Evolutionary conservation across 2,113 vertebrate species (phyloP).

Genomic region (Trinectes maculatus): DNA sequence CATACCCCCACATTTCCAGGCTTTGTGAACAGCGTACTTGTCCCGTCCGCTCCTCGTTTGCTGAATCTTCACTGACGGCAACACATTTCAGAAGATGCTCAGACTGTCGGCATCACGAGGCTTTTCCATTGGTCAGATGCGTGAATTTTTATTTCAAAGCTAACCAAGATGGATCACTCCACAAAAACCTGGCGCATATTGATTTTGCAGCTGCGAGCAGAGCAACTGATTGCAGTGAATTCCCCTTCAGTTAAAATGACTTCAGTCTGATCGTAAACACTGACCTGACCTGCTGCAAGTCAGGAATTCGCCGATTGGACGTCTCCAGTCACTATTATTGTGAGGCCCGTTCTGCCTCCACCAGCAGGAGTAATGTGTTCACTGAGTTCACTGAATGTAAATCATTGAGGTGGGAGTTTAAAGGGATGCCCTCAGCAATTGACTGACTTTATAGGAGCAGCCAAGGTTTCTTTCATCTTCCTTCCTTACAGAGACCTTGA

Average conservation of each 20-base stretch:
- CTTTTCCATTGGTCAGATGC: not conserved
- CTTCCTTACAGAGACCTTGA: slow-evolving; percentile 34
- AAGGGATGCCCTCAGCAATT: slow-evolving; percentile 44
- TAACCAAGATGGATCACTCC: not conserved
- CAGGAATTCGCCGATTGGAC: slow-evolving; percentile 11
- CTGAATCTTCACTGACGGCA: not conserved
- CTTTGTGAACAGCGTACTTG: not conserved
- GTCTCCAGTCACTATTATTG: slow-evolving; percentile 3
- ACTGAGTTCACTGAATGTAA: too few species aligned
- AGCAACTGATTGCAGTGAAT: not conserved
- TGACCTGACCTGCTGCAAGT: slow-evolving; percentile 25
- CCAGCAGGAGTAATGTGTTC: too few species aligned
- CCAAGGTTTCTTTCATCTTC: slow-evolving; percentile 53
- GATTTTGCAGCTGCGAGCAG: not conserved
- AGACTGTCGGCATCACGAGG: too few species aligned
- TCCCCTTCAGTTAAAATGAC: not conserved
- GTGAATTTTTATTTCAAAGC: not conserved
- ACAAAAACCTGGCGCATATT: not conserved
- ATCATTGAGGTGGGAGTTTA: slow-evolving; percentile 6
- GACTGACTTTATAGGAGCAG: slow-evolving; percentile 28
- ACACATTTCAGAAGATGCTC: not conserved
- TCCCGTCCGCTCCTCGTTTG: not conserved
- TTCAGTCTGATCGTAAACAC: not conserved
- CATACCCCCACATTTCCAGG: not conserved
- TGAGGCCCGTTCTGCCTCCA: slow-evolving; percentile 2